These are phyloP conservation scores for Pseudopipra pipra DNA, from an alignment of 2,113 vertebrate species.

Conservation along the genomic window DNA sequence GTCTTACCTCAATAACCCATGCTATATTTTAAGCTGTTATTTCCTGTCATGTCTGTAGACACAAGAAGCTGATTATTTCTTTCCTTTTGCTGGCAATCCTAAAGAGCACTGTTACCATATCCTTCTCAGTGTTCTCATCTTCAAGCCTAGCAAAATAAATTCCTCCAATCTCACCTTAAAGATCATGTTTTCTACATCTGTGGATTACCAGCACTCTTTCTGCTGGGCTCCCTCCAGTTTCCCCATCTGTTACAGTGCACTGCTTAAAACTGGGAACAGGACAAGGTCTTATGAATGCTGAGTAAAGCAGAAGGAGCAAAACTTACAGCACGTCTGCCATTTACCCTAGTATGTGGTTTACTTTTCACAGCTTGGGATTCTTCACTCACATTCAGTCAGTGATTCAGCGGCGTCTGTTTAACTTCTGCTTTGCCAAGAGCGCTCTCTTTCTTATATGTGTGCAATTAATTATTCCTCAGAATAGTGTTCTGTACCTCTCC, in stretches of 20 bases:
- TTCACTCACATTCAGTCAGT: slow-evolving; percentile 1
- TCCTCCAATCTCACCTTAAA: slow-evolving; percentile 26
- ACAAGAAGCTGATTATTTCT: background rate
- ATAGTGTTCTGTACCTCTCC: background rate
- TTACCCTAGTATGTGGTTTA: slow-evolving; percentile 14
- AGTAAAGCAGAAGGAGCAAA: slow-evolving; percentile 41
- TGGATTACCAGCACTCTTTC: background rate
- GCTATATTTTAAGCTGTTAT: background rate
- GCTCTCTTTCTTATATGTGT: slow-evolving; percentile 21
- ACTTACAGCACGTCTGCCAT: background rate
- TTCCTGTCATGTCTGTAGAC: background rate
- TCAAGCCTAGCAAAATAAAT: slow-evolving; percentile 14
- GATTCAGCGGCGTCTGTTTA: slow-evolving; percentile 34
- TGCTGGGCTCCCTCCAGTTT: slow-evolving; percentile 37
- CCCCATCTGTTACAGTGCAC: slow-evolving; percentile 30
- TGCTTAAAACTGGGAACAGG: slow-evolving; percentile 15
- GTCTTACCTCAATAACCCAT: background rate
- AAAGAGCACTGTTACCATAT: background rate
- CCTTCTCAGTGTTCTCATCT: background rate
- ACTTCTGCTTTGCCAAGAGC: slow-evolving; percentile 35
- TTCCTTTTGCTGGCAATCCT: background rate
- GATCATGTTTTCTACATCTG: slow-evolving; percentile 39
- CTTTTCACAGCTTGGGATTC: slow-evolving; percentile 27
- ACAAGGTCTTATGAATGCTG: slow-evolving; percentile 38
- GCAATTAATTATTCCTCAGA: slow-evolving; percentile 53